phyloP scores from a whole-genome alignment of 2,113 vertebrate genomes.

The Ceyx cyanopectus region DNA sequence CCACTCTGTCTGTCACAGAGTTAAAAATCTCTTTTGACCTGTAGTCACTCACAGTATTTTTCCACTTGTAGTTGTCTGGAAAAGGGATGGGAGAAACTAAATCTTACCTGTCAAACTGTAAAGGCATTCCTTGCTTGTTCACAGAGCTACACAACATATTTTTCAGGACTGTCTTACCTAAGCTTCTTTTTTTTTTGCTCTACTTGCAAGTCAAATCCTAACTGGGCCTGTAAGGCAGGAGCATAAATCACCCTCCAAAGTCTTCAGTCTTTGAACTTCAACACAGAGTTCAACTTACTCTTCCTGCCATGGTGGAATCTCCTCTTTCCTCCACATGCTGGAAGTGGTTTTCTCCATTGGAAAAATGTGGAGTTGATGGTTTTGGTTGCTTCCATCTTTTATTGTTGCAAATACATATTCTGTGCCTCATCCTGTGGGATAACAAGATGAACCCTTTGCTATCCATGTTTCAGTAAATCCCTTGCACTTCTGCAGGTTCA shows the following conservation, averaged over 20 bases:
- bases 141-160: neutral
- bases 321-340: neutral
- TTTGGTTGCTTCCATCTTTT: neutral
- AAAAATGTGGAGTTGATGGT: neutral
- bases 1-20: neutral
- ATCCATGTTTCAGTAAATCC: neutral
- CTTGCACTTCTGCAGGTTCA: neutral
- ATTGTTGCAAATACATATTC: neutral
- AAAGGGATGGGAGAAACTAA: neutral
- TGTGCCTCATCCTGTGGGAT: neutral
- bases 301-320: neutral
- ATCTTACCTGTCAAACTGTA: neutral
- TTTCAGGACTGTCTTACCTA: neutral
- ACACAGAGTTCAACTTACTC: neutral
- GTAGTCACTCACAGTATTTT: neutral
- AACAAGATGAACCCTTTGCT: neutral
- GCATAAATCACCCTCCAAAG: neutral
- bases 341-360: neutral
- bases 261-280: neutral
- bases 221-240: neutral
- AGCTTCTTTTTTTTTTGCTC: neutral
- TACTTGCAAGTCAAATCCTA: neutral
- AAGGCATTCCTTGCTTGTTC: neutral
- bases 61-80: neutral
- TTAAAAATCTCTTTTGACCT: neutral